phyloP scores from a whole-genome alignment of 92 coral and sea anemone species.

The Paramuricea clavata region DNA sequence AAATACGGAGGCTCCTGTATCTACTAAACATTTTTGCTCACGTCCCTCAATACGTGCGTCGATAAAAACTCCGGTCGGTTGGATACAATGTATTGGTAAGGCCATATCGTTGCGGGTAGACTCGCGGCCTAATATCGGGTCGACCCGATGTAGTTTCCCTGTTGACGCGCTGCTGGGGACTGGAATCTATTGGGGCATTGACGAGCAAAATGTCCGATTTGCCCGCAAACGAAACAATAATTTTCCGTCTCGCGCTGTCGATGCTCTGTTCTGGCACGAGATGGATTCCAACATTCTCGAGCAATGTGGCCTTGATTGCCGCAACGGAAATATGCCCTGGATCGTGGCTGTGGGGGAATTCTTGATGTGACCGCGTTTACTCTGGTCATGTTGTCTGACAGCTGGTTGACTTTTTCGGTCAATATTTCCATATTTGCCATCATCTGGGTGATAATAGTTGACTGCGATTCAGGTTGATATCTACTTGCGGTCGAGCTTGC shows the following conservation, averaged over 20 bases:
- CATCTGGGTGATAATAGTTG: slow-evolving; percentile 25
- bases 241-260: neutral
- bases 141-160: slow-evolving; percentile 31
- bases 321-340: slow-evolving; percentile 9
- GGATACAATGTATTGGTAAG: neutral
- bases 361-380: slow-evolving; percentile 16
- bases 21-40: neutral
- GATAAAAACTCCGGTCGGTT: neutral
- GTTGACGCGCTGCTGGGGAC: slow-evolving; percentile 18
- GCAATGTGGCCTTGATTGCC: slow-evolving; percentile 20
- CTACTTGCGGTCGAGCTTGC: neutral
- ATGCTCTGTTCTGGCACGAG: neutral
- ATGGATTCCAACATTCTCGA: neutral
- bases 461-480: neutral
- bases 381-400: slow-evolving; percentile 6
- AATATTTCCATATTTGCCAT: slow-evolving; percentile 17
- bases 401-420: slow-evolving; percentile 19
- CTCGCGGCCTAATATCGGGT: slow-evolving; percentile 27
- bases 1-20: neutral
- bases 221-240: slow-evolving; percentile 23
- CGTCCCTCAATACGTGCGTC: neutral
- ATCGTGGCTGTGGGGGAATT: neutral
- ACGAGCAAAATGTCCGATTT: slow-evolving; percentile 35
- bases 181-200: slow-evolving; percentile 12
- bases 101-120: neutral